phyloP scores from a whole-genome alignment of 2,113 vertebrate species.

The Mormyrus iriodes region DNA sequence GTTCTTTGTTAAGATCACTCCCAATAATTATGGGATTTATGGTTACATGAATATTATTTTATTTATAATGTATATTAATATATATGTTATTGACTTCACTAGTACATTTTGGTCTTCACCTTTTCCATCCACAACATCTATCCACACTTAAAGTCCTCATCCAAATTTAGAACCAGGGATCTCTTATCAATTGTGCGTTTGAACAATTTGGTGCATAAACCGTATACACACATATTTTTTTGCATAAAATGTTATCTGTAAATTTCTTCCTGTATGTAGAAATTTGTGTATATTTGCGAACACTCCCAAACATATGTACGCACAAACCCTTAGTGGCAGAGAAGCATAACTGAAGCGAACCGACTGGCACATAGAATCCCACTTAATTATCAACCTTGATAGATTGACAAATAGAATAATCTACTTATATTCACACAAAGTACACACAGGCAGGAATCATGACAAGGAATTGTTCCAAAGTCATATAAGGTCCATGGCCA shows the following conservation, averaged over 20 bases:
- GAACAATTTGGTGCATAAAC: background rate
- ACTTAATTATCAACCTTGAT: background rate
- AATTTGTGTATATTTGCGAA: background rate
- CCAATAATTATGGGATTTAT: background rate
- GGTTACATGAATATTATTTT: background rate
- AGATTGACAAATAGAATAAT: background rate
- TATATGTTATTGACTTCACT: background rate
- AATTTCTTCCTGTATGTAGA: background rate
- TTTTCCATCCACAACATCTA: background rate
- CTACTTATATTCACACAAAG: background rate
- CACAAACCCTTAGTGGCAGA: background rate
- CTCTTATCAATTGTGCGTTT: background rate
- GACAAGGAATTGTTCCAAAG: background rate
- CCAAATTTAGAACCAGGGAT: background rate
- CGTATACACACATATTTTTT: background rate
- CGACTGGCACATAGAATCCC: background rate
- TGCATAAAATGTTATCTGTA: background rate
- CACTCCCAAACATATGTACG: background rate
- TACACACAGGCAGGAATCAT: background rate
- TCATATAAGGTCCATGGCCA: background rate
- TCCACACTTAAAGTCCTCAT: background rate
- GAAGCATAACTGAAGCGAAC: background rate
- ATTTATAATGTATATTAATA: background rate
- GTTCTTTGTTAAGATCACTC: background rate
- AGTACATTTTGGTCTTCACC: background rate